A percentile compares a stretch with the other conserved stretches of the same genome.
Evolutionary conservation across 2,888 invertebrate species (phyloP).

Genomic region (Drosophila quinaria): DNA sequence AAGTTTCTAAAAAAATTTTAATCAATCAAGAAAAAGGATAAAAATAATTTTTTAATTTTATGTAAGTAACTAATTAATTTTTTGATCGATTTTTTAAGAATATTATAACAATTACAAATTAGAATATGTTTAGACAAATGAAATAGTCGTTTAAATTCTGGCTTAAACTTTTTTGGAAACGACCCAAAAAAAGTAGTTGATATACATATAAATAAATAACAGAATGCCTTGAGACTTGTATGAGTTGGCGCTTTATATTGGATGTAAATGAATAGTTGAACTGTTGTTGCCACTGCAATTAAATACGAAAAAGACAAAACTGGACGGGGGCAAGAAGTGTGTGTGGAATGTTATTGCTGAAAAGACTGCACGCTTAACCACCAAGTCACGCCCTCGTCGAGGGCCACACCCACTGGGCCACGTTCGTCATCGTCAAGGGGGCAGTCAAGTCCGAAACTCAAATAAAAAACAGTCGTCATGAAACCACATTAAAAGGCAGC

Average conservation of each 20-base stretch:
- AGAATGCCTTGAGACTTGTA: constrained; percentile 7
- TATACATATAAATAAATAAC: constrained; percentile 12
- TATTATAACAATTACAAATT: not conserved
- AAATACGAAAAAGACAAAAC: constrained; percentile 12
- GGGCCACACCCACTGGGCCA: constrained; percentile 61
- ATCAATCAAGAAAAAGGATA: no score
- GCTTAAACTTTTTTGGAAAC: not conserved
- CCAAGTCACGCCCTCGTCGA: constrained; percentile 69
- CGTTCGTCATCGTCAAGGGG: constrained; percentile 44
- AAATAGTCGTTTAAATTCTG: not conserved
- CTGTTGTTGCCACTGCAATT: constrained; percentile 25
- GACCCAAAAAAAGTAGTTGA: not conserved
- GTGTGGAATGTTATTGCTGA: constrained; percentile 46
- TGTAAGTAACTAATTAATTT: not conserved
- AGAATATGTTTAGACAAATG: no score
- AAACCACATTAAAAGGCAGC: constrained; percentile 72
- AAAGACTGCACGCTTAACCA: constrained; percentile 58
- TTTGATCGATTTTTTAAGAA: not conserved
- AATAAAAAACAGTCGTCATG: constrained; percentile 35
- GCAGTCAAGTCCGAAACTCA: not conserved
- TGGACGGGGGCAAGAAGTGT: constrained; percentile 12
- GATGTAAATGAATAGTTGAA: constrained; percentile 8
- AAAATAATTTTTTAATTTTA: not conserved
- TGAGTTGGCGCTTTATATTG: constrained; percentile 19
- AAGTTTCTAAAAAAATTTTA: not conserved